Base-by-base conservation (phyloP, 2,888 invertebrate species). In the Drosophila phalerata region DNA sequence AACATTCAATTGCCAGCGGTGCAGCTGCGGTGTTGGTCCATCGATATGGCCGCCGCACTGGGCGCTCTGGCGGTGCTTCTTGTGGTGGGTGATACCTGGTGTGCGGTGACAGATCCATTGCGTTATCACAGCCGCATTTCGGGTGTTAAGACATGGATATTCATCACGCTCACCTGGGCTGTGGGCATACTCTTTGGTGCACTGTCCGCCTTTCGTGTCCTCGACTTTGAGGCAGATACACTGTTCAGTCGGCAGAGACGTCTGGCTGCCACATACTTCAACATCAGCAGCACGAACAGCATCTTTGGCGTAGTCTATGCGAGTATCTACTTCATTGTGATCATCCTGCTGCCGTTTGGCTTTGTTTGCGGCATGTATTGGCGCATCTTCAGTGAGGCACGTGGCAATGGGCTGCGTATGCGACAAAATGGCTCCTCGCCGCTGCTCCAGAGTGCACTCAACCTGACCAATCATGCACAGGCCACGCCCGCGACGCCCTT, bases 61-160 rank as follows among this genome's bases (percentile, higher is more conserved):
- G 92, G 92, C 30, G 91, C 92, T 0, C 80, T 93, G 56, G 92
- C 92, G 0, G 92, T 93, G 25, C 84, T 93, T 0, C 77, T 93
- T 6, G 92, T 93, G 1, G 93, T 93, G 3, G 92, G 94, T 17
- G 94, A 95, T 85, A 93, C 94, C 52, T 94, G 94, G 92, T 94
- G 93, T 79, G 95, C 94, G 4, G 94, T 95, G 13, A 94, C 94
- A 17, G 94, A 94, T 77, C 94, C 95, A 0, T 90, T 95, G 66
- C 94, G 94, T 51, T 95, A 95, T 89, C 94, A 94, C 81, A 93
- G 93, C 77, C 91, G 92, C 52, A 93, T 93, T 56, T 93, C 93
- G 45, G 92, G 91, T 19, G 81, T 92, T 1, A 92, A 92, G 47
- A 92, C 93, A 0, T 93, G 92, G 91, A 78, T 92, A 19, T 86